These are phyloP conservation scores for Prorops nasuta DNA, from an alignment of 1,140 invertebrate species.

Conservation along the genomic window DNA sequence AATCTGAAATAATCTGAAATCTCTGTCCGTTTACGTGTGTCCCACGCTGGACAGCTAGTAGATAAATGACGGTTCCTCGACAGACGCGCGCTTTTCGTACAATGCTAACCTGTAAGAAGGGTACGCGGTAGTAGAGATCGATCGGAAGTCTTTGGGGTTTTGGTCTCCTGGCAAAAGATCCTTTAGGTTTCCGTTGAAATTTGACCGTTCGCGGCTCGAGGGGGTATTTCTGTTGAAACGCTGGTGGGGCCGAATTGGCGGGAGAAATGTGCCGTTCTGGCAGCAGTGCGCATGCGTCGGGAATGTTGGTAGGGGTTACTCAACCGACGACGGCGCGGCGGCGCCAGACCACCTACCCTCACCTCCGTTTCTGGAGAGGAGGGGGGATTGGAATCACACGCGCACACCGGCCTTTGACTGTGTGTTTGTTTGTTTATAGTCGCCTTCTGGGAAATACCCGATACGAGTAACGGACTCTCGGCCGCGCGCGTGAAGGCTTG, in stretches of 20 bases:
- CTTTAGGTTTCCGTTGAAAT: slow-evolving; percentile 31
- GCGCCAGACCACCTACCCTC: slow-evolving; percentile 23
- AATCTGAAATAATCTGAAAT: no score
- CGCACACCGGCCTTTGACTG: slow-evolving; percentile 15
- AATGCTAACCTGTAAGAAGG: no score
- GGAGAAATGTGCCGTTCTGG: slow-evolving; percentile 13
- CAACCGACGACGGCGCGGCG: slow-evolving; percentile 27
- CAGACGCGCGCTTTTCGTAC: no score
- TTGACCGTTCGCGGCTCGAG: slow-evolving; percentile 15
- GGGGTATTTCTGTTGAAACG: no score
- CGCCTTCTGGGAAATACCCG: slow-evolving; percentile 50
- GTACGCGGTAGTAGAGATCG: no score
- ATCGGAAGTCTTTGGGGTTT: no score
- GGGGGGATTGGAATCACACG: slow-evolving; percentile 22
- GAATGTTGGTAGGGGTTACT: slow-evolving; percentile 19
- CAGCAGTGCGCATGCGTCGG: slow-evolving; percentile 33
- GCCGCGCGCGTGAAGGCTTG: slow-evolving; percentile 30
- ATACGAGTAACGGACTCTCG: slow-evolving; percentile 48
- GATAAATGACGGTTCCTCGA: no score
- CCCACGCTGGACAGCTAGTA: no score
- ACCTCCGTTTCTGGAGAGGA: neutral
- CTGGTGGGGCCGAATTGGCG: slow-evolving; percentile 15
- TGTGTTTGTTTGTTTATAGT: slow-evolving; percentile 52
- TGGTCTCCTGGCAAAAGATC: no score
- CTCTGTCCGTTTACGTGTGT: no score